These are phyloP conservation scores for Catamblyrhynchus diadema DNA, from an alignment of 2,797 vertebrate species.

Conservation along the genomic window DNA sequence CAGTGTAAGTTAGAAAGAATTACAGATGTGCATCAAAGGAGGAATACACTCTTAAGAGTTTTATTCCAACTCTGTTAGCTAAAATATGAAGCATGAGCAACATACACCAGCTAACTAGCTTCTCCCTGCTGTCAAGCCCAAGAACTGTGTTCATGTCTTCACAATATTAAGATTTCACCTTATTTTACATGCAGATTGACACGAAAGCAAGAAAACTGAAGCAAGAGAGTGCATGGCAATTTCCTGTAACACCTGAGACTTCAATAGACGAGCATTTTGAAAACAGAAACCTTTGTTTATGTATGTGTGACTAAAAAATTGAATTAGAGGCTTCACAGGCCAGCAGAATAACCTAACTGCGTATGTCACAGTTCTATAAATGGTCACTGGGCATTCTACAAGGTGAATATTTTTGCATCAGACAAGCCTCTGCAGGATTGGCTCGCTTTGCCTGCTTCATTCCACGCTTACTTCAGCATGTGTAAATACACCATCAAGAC, in stretches of 20 bases:
- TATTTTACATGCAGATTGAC: conserved; percentile 70
- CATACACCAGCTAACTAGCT: conserved; percentile 48
- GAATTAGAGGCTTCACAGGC: conserved; percentile 53
- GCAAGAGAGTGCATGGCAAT: conserved; percentile 42
- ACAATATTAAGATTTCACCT: conserved; percentile 60
- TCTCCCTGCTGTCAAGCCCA: conserved; percentile 51
- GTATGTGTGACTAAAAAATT: conserved; percentile 57
- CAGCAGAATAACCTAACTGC: conserved; percentile 20
- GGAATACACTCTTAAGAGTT: conserved; percentile 1
- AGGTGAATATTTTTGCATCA: conserved; percentile 46
- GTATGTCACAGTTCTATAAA: conserved; percentile 37
- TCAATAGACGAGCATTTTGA: conserved; percentile 37
- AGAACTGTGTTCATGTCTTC: conserved; percentile 36
- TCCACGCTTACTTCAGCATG: conserved; percentile 6
- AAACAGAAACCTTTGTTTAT: conserved; percentile 55
- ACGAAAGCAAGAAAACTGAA: conserved; percentile 63
- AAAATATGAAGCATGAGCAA: conserved; percentile 37
- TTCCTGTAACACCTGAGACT: conserved; percentile 62
- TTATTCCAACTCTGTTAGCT: conserved; percentile 22
- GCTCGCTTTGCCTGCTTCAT: not conserved
- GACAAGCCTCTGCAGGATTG: conserved; percentile 4
- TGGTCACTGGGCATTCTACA: conserved; percentile 46
- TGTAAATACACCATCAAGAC: not conserved
- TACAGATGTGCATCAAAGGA: conserved; percentile 24
- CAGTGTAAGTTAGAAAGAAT: conserved; percentile 12